These are phyloP conservation scores for Rhopilema esculentum DNA, from an alignment of 30 jellyfish, hydroid and myxozoan species.

Conservation along the genomic window DNA sequence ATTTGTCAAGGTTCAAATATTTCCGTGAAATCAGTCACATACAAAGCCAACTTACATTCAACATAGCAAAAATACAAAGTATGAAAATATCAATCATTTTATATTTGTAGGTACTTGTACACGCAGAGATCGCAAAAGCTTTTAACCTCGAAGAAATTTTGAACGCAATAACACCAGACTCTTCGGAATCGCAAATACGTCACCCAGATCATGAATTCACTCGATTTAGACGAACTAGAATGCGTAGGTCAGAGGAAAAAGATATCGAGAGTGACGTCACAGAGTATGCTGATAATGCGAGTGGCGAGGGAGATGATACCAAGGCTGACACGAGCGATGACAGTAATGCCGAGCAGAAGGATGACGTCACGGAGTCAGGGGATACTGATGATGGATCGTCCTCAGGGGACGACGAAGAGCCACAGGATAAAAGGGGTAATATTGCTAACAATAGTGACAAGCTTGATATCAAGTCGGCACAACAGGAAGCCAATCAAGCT, in stretches of 20 bases:
- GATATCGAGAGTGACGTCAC: slow-evolving; percentile 44
- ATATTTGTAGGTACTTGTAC: slow-evolving; percentile 35
- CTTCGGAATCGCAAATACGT: slow-evolving; percentile 38
- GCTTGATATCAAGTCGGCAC: not conserved
- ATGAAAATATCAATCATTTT: not conserved
- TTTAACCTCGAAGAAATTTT: slow-evolving; percentile 76
- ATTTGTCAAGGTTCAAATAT: not conserved
- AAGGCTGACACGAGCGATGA: slow-evolving; percentile 42
- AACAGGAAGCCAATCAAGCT: slow-evolving; percentile 24
- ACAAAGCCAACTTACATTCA: no score
- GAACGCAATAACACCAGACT: slow-evolving; percentile 88
- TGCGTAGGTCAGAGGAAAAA: slow-evolving; percentile 34
- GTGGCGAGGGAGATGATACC: slow-evolving; percentile 31
- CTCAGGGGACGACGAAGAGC: slow-evolving; percentile 61
- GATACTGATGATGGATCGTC: slow-evolving; percentile 53
- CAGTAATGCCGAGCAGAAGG: slow-evolving; percentile 29
- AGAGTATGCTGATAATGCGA: slow-evolving; percentile 14
- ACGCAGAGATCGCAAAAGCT: slow-evolving; percentile 31
- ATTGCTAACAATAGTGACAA: slow-evolving; percentile 25
- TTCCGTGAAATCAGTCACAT: no score
- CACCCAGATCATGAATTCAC: slow-evolving; percentile 79
- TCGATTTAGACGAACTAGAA: slow-evolving; percentile 86
- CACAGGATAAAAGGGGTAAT: slow-evolving; percentile 10
- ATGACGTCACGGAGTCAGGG: slow-evolving; percentile 53
- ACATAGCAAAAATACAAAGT: not conserved